Evolutionary conservation across 2,888 invertebrate species (phyloP), one percentile per base, ranked within the genome.

Genomic region (Ormyrus pomaceus): DNA sequence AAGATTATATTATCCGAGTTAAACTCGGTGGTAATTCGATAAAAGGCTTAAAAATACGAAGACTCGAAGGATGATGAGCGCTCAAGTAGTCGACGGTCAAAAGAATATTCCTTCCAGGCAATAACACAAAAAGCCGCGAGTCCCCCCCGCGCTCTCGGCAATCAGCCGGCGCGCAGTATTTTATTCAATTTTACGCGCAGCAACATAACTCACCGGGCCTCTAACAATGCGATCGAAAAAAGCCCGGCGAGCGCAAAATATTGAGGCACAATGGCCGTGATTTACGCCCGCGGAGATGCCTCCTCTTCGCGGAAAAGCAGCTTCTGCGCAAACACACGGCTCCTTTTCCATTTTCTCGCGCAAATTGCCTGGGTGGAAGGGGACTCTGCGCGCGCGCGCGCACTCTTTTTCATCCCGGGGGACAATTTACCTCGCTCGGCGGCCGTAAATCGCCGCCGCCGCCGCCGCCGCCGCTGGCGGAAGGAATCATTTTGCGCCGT

Each of bases 241-340:
- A 34, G 34, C 3, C 34, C 34, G 34, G 34, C 34, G 34, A 34
- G 45, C 45, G 11, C 55, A 2, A 66, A 68, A 59, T 13, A 75
- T 59, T 74, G 51, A 51, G 58, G 9, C 10, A 58, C 34, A 34
- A 34, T 34, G 53, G 6, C n/a, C 13, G 53, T 6, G 34, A 53
- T 66, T 66, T 53, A 77, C 56, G 55, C 45, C n/a, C 46, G 48
- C 19, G 50, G 19, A 34, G 56, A 70, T 69, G 48, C n/a, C 55
- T 65, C 58, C 58, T 1, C 19, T 77, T 70, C 70, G 65, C 34
- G 77, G 71, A 71, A 77, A 71, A 77, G 62, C 70, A 34, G 34
- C 34, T 34, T 19, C 34, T 11, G 6, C 9, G n/a, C 53, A 11
- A 50, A 69, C 55, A 76, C 13, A 13, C n/a, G n/a, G 62, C 53